Conservation (phyloP, 2,797 vertebrate genomes). For the Pangasius djambal region DNA sequence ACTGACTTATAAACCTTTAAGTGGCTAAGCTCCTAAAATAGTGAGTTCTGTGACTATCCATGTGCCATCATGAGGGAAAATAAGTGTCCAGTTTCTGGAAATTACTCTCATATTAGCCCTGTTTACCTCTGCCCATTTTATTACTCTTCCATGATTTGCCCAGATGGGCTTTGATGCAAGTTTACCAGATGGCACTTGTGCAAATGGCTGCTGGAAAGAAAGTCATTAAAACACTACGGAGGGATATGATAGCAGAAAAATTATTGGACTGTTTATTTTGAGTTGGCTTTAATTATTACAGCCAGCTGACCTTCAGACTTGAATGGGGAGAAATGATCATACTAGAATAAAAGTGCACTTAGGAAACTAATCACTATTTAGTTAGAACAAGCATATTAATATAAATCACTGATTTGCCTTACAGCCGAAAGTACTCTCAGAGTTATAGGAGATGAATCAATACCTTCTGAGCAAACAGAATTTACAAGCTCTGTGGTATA, state of each 20-base stretch:
- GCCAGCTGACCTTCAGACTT: neutral
- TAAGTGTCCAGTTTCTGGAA: slow-evolving; percentile 20
- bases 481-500: neutral
- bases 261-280: neutral
- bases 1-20: neutral
- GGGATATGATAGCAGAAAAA: neutral
- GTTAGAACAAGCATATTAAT: neutral
- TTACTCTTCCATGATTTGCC: slow-evolving; percentile 39
- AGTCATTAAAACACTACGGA: neutral
- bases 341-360: neutral
- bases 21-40: neutral
- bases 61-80: neutral
- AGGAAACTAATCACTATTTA: neutral
- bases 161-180: slow-evolving; percentile 36
- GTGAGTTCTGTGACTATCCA: neutral
- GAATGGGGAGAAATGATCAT: neutral
- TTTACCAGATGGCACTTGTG: slow-evolving; percentile 53
- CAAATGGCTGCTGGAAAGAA: neutral
- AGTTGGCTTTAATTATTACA: neutral
- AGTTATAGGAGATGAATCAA: neutral
- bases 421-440: neutral
- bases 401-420: neutral
- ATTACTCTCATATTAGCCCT: slow-evolving; percentile 16
- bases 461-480: neutral
- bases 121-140: slow-evolving; percentile 35